A percentile compares a stretch with the other conserved stretches of the same genome.
Evolutionary conservation across 2,888 invertebrate genomes (phyloP).

Genomic region (Mesochorus sp.): DNA sequence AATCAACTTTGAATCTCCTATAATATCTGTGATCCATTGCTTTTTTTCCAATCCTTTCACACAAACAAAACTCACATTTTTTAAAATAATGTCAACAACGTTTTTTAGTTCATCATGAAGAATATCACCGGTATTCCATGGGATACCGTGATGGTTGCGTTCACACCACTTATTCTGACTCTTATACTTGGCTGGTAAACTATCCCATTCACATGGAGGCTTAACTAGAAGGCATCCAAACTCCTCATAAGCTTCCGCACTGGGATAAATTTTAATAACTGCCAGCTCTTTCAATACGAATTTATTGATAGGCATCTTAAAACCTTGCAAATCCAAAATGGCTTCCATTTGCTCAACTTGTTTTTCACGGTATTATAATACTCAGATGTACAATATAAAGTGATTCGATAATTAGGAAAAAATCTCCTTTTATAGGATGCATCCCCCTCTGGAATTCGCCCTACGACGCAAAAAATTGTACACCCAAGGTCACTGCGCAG

Average conservation of each 20-base stretch:
- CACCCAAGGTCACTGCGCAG: too few relatives aligned
- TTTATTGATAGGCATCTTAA: constrained; percentile 8
- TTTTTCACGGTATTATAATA: too few relatives aligned
- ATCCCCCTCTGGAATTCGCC: too few relatives aligned
- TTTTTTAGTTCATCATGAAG: constrained; percentile 5
- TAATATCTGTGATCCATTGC: background rate
- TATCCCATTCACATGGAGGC: constrained; percentile 24
- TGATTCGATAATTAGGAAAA: too few relatives aligned
- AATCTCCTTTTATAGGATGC: too few relatives aligned
- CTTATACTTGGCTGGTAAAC: background rate
- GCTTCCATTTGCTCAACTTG: too few relatives aligned
- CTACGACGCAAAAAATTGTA: too few relatives aligned
- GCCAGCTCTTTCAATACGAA: constrained; percentile 8
- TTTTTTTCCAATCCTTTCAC: constrained; percentile 10
- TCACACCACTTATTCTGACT: constrained; percentile 9
- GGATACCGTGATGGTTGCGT: constrained; percentile 18
- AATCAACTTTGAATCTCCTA: background rate
- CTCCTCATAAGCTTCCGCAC: background rate
- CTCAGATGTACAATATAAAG: too few relatives aligned
- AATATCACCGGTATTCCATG: constrained; percentile 9
- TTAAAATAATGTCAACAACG: background rate
- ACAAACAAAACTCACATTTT: constrained; percentile 4
- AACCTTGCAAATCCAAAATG: too few relatives aligned
- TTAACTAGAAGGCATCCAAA: background rate
- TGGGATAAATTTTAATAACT: background rate